A percentile compares a stretch with the other conserved stretches of the same genome.
Conservation (phyloP, 2,888 invertebrate species). For the Allacma fusca region DNA sequence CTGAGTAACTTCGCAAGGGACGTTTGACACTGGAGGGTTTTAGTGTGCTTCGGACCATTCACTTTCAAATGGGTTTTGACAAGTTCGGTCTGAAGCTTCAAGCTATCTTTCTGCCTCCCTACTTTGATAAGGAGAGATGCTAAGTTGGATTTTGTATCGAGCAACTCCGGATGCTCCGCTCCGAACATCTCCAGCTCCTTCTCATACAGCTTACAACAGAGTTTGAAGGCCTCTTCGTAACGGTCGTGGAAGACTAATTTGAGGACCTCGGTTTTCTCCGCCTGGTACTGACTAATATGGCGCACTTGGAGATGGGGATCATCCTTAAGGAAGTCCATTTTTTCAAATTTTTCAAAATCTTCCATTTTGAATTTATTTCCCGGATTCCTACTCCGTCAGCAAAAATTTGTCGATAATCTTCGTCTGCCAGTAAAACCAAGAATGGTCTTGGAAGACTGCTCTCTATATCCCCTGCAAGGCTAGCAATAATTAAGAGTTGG, state of each 20-base stretch:
- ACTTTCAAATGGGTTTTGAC: not conserved
- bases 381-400: too few relatives aligned
- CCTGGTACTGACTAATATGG: not conserved
- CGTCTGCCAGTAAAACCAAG: too few relatives aligned
- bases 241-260: not conserved
- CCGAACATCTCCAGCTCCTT: not conserved
- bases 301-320: not conserved
- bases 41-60: not conserved
- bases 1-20: not conserved
- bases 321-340: not conserved
- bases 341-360: not conserved
- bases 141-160: not conserved
- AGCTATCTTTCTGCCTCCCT: not conserved
- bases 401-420: not conserved
- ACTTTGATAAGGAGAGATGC: not conserved
- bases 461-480: too few relatives aligned
- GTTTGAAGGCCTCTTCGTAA: not conserved
- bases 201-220: not conserved
- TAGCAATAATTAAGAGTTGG: too few relatives aligned
- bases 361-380: not conserved
- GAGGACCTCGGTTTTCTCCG: not conserved
- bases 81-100: not conserved
- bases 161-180: not conserved
- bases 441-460: too few relatives aligned
- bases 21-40: not conserved